Conservation (phyloP, 2,113 vertebrate genomes). For the Pagrus major region DNA sequence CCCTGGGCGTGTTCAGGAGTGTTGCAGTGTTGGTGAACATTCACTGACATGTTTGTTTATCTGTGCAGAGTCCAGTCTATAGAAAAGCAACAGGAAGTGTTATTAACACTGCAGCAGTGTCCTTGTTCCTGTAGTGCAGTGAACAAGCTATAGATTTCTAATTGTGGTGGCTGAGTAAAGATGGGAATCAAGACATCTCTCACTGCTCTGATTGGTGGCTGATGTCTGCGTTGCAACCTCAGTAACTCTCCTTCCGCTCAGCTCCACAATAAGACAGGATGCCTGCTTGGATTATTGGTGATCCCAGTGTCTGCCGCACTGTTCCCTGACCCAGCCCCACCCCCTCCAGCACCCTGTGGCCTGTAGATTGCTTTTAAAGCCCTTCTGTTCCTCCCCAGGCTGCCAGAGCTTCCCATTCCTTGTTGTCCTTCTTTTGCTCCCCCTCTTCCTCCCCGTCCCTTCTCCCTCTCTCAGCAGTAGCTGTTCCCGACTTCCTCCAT, state of each 20-base stretch:
- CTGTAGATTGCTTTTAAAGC: conserved; percentile 69
- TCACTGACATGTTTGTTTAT: background rate
- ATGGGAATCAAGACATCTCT: conserved; percentile 2
- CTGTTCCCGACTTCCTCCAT: conserved; percentile 26
- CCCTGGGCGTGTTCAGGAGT: conserved; percentile 31
- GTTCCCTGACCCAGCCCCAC: conserved; percentile 61
- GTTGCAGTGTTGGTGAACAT: conserved; percentile 29
- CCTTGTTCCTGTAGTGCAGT: conserved; percentile 23
- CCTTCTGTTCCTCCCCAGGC: conserved; percentile 68
- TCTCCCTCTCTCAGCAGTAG: background rate
- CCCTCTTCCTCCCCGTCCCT: background rate
- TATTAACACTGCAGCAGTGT: conserved; percentile 35
- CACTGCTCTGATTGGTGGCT: conserved; percentile 13
- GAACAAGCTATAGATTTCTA: background rate
- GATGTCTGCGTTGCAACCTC: conserved; percentile 13
- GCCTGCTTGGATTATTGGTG: conserved; percentile 66
- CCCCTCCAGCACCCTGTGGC: conserved; percentile 53
- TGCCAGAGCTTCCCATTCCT: conserved; percentile 49
- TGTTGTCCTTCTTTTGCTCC: conserved; percentile 22
- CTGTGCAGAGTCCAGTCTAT: background rate
- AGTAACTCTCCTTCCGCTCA: conserved; percentile 13
- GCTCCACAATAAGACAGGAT: conserved; percentile 51
- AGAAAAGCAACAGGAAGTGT: conserved; percentile 13
- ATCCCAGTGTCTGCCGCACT: conserved; percentile 60
- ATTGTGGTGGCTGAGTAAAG: background rate